These are phyloP conservation scores for Lanistes nyassanus DNA, from an alignment of 1,140 invertebrate genomes.

Conservation along the genomic window DNA sequence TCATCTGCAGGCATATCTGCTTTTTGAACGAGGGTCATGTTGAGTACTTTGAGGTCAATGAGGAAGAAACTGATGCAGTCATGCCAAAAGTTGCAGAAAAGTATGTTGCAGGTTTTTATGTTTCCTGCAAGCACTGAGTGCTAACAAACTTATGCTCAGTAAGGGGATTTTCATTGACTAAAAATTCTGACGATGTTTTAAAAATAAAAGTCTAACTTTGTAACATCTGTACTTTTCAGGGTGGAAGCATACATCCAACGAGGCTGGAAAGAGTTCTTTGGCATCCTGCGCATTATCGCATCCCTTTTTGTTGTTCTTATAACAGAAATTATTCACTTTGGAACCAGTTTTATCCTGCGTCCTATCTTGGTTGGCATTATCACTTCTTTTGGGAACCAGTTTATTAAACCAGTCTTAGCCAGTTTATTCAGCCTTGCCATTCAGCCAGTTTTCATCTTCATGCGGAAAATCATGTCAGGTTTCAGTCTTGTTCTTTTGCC, in stretches of 20 bases:
- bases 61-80: slow-evolving; percentile 11
- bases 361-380: slow-evolving; percentile 18
- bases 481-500: slow-evolving; percentile 5
- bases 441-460: slow-evolving; percentile 18
- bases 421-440: slow-evolving; percentile 13
- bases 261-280: slow-evolving; percentile 18
- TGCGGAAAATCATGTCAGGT: slow-evolving; percentile 21
- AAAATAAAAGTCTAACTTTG: background rate
- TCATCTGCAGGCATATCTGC: slow-evolving; percentile 3
- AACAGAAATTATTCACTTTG: slow-evolving; percentile 3
- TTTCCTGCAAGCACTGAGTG: too few relatives aligned
- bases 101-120: slow-evolving; percentile 1
- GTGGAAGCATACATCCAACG: slow-evolving; percentile 4
- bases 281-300: slow-evolving; percentile 11
- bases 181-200: background rate
- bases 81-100: slow-evolving; percentile 19
- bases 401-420: slow-evolving; percentile 18
- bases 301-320: background rate
- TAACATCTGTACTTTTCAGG: background rate
- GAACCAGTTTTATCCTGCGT: slow-evolving; percentile 1
- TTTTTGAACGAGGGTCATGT: slow-evolving; percentile 15
- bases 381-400: background rate
- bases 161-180: background rate
- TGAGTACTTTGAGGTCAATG: slow-evolving; percentile 18
- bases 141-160: background rate